These are phyloP conservation scores for Oryctolagus cuniculus DNA, from an alignment of 2,113 vertebrate species.

Conservation along the genomic window mOryCun1.1 NC_091443.1:61694001-61694500, in stretches of 20 bases:
- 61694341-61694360: too few relatives aligned
- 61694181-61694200: neutral
- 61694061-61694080: neutral
- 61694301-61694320: too few relatives aligned
- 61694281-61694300: too few relatives aligned
- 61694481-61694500: too few relatives aligned
- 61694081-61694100: neutral
- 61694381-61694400: too few relatives aligned
- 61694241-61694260: neutral
- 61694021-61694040: neutral
- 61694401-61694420: too few relatives aligned
- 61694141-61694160: neutral
- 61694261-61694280: neutral
- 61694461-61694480: too few relatives aligned
- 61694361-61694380: too few relatives aligned
- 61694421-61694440: too few relatives aligned
- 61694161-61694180: conserved; percentile 18
- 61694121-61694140: neutral
- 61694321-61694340: too few relatives aligned
- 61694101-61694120: neutral
- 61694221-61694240: neutral
- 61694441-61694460: too few relatives aligned
- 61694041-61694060: neutral
- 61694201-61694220: conserved; percentile 11
- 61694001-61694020: neutral